These are phyloP conservation scores for Hydractinia symbiolongicarpus DNA, from an alignment of 30 jellyfish, hydroid and myxozoan species.

Conservation along the genomic window DNA sequence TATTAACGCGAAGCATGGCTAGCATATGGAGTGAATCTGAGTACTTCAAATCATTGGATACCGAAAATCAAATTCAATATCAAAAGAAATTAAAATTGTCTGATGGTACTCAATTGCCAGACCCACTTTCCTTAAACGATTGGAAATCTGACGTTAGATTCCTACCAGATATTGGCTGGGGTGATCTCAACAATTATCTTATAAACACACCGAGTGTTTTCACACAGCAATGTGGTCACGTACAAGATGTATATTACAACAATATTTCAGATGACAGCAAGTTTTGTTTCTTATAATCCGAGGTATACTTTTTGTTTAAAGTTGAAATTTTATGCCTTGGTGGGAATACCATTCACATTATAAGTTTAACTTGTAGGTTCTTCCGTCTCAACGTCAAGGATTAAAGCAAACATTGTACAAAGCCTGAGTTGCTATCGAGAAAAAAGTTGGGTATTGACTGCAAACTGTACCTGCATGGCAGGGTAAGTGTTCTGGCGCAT, in stretches of 20 bases:
- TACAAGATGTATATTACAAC: conserved; percentile 39
- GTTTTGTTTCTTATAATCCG: conserved; percentile 36
- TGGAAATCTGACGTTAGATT: conserved; percentile 48
- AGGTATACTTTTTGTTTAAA: conserved; percentile 19
- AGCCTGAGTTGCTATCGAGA: conserved; percentile 31
- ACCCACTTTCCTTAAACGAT: not conserved
- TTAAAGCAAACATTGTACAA: conserved; percentile 14
- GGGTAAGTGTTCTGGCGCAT: conserved; percentile 22
- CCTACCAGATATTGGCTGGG: conserved; percentile 51
- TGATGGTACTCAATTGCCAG: conserved; percentile 23
- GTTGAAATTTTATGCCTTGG: not conserved
- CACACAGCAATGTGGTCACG: conserved; percentile 39
- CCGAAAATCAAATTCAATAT: not conserved
- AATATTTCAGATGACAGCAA: conserved; percentile 27
- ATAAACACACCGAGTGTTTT: conserved; percentile 40
- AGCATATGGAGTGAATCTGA: not conserved
- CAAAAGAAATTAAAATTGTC: conserved; percentile 22
- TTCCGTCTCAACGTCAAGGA: conserved; percentile 47
- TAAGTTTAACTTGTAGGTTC: conserved; percentile 7
- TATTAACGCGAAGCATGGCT: no score
- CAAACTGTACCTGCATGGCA: conserved; percentile 50
- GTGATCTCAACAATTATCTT: conserved; percentile 34
- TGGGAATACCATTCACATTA: not conserved
- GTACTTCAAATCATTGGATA: not conserved
- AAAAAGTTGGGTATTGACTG: conserved; percentile 44